These are phyloP conservation scores for Pelvicachromis taeniatus DNA, from an alignment of 2,113 vertebrate species.

Conservation along the genomic window DNA sequence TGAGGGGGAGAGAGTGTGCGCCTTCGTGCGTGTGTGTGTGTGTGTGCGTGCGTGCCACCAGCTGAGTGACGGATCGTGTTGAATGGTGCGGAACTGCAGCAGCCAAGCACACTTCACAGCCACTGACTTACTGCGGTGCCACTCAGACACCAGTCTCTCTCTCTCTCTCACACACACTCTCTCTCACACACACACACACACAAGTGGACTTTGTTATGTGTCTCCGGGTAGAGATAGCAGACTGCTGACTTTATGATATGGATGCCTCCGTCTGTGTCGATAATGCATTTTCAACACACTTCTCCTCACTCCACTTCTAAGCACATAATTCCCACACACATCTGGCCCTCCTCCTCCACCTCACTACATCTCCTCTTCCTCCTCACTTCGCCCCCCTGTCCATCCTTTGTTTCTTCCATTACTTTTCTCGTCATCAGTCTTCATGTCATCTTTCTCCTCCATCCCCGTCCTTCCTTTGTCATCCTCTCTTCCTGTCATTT, in stretches of 20 bases:
- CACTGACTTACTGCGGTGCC: conserved; percentile 9
- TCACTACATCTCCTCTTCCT: background rate
- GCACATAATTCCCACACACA: background rate
- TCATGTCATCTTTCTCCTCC: background rate
- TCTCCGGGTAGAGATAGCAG: background rate
- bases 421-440: background rate
- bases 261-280: conserved; percentile 17
- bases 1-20: background rate
- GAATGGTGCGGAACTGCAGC: conserved; percentile 62
- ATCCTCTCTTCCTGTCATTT: background rate
- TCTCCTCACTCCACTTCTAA: background rate
- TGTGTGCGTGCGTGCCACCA: conserved; percentile 7
- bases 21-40: background rate
- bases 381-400: background rate
- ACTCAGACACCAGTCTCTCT: background rate
- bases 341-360: background rate
- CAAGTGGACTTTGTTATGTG: background rate
- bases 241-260: conserved; percentile 2
- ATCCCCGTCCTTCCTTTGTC: background rate
- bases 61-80: conserved; percentile 43
- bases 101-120: conserved; percentile 36
- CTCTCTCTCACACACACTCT: background rate
- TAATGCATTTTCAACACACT: conserved; percentile 39
- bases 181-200: background rate
- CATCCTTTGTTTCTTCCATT: background rate